These are phyloP conservation scores for Tribolium freemani DNA, from an alignment of 2,888 invertebrate species.

Conservation along the genomic window DNA sequence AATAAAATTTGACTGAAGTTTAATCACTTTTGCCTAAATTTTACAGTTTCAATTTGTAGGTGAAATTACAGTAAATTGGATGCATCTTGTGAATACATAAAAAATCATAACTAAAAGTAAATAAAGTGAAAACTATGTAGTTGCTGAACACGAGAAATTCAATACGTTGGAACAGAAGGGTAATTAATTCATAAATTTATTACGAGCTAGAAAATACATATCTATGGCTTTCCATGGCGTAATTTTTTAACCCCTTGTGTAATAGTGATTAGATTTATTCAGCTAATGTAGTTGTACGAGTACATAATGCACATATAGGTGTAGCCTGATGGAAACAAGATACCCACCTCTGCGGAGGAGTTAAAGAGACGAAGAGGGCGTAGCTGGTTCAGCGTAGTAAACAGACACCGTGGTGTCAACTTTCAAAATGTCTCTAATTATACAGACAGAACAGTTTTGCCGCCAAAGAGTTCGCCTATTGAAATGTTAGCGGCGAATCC, in stretches of 20 bases:
- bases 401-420: conserved; percentile 60
- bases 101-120: conserved; percentile 31
- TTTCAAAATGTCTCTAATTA: conserved; percentile 63
- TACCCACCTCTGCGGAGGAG: conserved; percentile 39
- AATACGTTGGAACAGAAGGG: not conserved
- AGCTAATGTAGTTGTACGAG: not conserved
- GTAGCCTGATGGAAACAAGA: conserved; percentile 35
- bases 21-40: too few relatives aligned
- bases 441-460: conserved; percentile 53
- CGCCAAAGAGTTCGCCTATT: conserved; percentile 44
- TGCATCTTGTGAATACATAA: conserved; percentile 3
- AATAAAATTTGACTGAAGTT: too few relatives aligned
- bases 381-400: conserved; percentile 52
- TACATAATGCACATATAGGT: conserved; percentile 37
- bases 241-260: not conserved
- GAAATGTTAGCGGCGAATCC: conserved; percentile 15
- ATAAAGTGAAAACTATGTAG: conserved; percentile 36
- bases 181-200: conserved; percentile 9
- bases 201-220: not conserved
- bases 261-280: not conserved
- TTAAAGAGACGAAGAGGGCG: conserved; percentile 46
- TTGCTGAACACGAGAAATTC: conserved; percentile 50
- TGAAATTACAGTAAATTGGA: not conserved
- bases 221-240: not conserved
- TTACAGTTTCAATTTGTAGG: not conserved